A percentile compares a stretch with the other conserved stretches of the same genome.
Conservation (phyloP, 2,888 invertebrate species). For the Agriotes lineatus region DNA sequence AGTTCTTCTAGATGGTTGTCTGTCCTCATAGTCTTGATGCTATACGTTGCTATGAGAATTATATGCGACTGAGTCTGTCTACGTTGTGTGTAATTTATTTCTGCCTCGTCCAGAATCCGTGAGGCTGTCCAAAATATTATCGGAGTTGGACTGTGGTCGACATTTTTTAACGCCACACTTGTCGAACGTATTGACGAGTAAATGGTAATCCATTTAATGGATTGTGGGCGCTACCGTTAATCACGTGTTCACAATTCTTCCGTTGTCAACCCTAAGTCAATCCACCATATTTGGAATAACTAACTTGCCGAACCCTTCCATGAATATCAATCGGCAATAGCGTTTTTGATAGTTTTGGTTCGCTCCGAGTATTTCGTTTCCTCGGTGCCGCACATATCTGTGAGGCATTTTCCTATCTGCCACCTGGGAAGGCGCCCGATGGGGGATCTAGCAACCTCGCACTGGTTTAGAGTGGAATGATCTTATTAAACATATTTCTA, state of each 20-base stretch:
- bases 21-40: too few relatives aligned
- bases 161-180: too few relatives aligned
- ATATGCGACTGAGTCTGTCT: too few relatives aligned
- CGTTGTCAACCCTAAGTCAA: background rate
- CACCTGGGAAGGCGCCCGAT: too few relatives aligned
- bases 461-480: too few relatives aligned
- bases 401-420: too few relatives aligned
- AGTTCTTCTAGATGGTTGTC: too few relatives aligned
- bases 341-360: background rate
- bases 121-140: too few relatives aligned
- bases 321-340: background rate
- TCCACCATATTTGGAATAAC: background rate
- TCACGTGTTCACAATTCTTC: background rate
- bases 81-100: background rate
- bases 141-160: background rate
- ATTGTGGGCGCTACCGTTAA: background rate
- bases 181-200: background rate
- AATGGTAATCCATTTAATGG: background rate
- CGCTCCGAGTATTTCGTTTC: background rate
- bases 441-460: too few relatives aligned
- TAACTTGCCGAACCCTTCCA: background rate
- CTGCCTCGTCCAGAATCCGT: background rate
- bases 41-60: too few relatives aligned
- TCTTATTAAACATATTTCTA: too few relatives aligned
- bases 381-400: background rate